Percentiles rank a stretch among this genome's conserved stretches.
Conservation (phyloP, 2,113 vertebrate species). For the Ciconia boyciana region DNA sequence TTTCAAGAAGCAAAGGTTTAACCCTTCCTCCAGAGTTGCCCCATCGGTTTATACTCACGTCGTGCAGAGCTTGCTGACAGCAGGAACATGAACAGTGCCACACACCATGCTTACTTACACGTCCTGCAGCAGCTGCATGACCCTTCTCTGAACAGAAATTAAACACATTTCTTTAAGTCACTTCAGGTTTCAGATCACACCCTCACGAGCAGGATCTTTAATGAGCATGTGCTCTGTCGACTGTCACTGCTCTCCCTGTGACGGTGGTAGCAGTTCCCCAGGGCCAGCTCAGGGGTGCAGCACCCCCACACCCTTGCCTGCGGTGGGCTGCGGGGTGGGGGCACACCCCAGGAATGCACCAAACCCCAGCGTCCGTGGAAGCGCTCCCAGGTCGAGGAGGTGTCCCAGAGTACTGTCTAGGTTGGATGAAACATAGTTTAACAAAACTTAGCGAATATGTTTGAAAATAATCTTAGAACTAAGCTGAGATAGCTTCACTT, state of each 20-base stretch:
- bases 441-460: background rate
- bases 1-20: background rate
- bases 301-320: background rate
- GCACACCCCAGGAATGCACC: background rate
- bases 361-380: background rate
- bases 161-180: background rate
- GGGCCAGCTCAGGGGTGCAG: background rate
- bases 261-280: background rate
- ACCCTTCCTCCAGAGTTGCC: background rate
- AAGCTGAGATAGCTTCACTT: background rate
- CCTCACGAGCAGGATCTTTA: fast-evolving
- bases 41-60: fast-evolving
- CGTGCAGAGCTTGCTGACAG: background rate
- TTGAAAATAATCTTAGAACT: background rate
- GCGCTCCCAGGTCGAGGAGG: background rate
- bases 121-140: background rate
- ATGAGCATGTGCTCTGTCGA: fast-evolving
- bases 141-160: background rate
- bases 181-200: background rate
- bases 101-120: fast-evolving
- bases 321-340: background rate
- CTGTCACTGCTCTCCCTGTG: fast-evolving
- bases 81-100: background rate
- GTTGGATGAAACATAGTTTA: background rate
- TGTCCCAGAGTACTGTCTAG: background rate